These are phyloP conservation scores for Paramisgurnus dabryanus DNA, from an alignment of 2,113 vertebrate genomes.

Conservation along the genomic window DNA sequence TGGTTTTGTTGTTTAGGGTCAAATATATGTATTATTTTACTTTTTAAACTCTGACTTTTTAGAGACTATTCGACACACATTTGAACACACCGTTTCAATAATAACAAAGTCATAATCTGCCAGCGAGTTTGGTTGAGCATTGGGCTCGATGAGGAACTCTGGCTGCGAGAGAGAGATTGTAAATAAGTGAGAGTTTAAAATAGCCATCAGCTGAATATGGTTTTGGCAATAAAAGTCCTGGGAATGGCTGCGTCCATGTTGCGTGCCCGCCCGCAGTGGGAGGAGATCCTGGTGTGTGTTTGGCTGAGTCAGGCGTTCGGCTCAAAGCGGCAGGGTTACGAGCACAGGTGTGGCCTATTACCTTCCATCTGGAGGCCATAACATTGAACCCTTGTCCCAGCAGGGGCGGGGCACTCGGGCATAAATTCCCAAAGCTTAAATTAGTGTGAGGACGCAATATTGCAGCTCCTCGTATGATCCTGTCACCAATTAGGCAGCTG, in stretches of 20 bases:
- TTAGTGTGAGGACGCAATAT: slow-evolving; percentile 47
- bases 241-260: slow-evolving; percentile 43
- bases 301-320: slow-evolving; percentile 66
- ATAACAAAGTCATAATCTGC: background rate
- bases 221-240: slow-evolving; percentile 31
- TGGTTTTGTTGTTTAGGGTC: no score
- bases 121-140: background rate
- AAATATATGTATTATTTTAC: no score
- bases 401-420: slow-evolving; percentile 50
- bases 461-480: slow-evolving; percentile 49
- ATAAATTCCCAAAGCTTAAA: slow-evolving; percentile 61
- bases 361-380: slow-evolving; percentile 71
- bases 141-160: background rate
- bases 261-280: slow-evolving; percentile 51
- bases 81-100: background rate
- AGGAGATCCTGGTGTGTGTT: slow-evolving; percentile 56
- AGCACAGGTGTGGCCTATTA: slow-evolving; percentile 71
- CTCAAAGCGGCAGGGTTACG: slow-evolving; percentile 53
- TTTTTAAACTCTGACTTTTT: no score
- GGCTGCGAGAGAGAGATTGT: slow-evolving; percentile 8
- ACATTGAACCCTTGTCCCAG: slow-evolving; percentile 54
- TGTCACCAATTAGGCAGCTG: slow-evolving; percentile 59
- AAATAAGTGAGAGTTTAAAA: slow-evolving; percentile 41
- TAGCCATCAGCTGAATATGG: slow-evolving; percentile 40
- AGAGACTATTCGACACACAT: background rate